Evolutionary conservation across 2,797 vertebrate species (phyloP), one percentile per base, ranked within the genome.

Genomic region (Bucorvus abyssinicus): DNA sequence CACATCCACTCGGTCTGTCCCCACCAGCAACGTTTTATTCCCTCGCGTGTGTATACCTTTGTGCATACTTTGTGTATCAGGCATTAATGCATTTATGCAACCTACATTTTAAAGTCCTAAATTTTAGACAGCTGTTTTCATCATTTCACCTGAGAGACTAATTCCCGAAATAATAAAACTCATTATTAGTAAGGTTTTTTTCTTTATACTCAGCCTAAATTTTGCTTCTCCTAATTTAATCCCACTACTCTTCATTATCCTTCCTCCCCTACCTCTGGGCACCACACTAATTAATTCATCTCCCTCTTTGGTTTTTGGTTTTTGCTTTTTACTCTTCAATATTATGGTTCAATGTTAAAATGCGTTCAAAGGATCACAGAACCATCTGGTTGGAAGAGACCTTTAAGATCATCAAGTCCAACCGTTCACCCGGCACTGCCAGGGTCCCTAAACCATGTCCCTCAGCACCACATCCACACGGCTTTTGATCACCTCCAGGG

Each of bases 201-300:
- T 55, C 81, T 94, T 92, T 92, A 84, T 95, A 78, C 24, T 89
- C 76, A 91, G 85, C 85, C 94, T 96, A 96, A 95, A 96, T 95
- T 97, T 96, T 95, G 40, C 78, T 94, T 96, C 96, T 94, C 87
- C 76, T 96, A 95, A 97, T 97, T 97, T 96, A 96, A 96, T 97
- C 96, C 95, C 94, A 82, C 82, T 92, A 91, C 80, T 85, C 92
- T 97, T 96, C 91, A 94, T 97, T 97, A 95, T 95, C 76, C 79
- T 89, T 93, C 55, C 36, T 93, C 42, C 60, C n/a, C 50, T 94
- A 71, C 93, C 94, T 94, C 93, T 95, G 87, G 87, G 96, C 71
- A 90, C 68, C 76, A 85, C 19, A 2, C 91, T 97, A 97, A 96
- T 97, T 96, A 97, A 97, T 96, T 95, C 52, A 67, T 95, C 85